Percentiles rank a stretch among this genome's conserved stretches.
Conservation (phyloP, 2,113 vertebrate genomes). For the Todiramphus saurophagus region DNA sequence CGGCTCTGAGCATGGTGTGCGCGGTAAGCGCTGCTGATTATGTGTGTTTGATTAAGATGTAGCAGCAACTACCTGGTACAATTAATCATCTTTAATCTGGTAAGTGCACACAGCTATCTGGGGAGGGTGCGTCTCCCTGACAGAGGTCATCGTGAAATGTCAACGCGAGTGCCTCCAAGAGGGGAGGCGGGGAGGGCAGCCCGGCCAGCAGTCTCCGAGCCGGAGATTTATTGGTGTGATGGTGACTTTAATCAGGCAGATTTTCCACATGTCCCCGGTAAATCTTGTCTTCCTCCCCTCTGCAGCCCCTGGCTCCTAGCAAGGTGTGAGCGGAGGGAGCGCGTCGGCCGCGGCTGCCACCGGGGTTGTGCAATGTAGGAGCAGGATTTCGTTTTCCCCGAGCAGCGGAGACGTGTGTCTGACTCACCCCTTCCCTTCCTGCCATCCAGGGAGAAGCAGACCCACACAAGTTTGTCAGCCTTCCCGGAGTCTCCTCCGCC, state of each 20-base stretch:
- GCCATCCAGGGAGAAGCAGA: slow-evolving; percentile 6
- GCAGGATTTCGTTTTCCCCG: background rate
- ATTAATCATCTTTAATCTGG: slow-evolving; percentile 17
- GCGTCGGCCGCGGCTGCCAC: background rate
- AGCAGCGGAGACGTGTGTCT: background rate
- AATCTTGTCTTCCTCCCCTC: background rate
- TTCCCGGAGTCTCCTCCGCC: background rate
- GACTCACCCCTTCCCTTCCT: slow-evolving; percentile 11
- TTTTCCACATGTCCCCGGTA: background rate
- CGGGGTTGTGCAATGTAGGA: background rate
- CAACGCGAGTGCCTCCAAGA: rapidly evolving
- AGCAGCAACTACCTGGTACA: slow-evolving; percentile 12
- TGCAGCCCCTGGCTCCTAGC: background rate
- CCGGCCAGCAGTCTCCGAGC: background rate
- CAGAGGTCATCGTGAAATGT: rapidly evolving
- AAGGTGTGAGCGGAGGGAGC: background rate
- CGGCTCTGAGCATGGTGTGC: background rate
- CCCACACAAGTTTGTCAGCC: background rate
- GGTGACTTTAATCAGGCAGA: rapidly evolving
- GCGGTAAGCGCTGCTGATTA: background rate
- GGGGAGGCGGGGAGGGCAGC: background rate
- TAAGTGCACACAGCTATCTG: background rate
- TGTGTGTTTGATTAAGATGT: background rate
- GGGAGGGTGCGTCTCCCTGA: background rate
- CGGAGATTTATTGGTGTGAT: background rate